phyloP scores from a whole-genome alignment of 1,140 invertebrate species.

The Apocrypta bakeri region DNA sequence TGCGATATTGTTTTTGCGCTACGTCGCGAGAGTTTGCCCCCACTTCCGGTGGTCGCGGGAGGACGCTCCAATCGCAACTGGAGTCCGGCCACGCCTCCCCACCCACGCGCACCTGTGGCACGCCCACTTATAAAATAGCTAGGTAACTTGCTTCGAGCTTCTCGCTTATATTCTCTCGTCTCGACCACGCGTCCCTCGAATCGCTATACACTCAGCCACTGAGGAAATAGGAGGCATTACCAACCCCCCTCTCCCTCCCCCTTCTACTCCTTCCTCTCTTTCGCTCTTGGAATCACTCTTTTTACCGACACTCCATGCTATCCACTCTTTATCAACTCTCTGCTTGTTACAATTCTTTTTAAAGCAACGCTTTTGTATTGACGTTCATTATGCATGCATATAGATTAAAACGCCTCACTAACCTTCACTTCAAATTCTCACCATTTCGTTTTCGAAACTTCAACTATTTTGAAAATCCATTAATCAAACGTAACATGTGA shows the following conservation, averaged over 20 bases:
- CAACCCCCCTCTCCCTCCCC: slow-evolving; percentile 22
- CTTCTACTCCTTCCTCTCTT: slow-evolving; percentile 51
- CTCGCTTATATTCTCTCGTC: neutral
- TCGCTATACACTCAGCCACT: slow-evolving; percentile 51
- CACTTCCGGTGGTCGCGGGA: slow-evolving; percentile 60
- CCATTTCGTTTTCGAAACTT: neutral
- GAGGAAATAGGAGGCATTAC: slow-evolving; percentile 18
- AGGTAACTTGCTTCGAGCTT: slow-evolving; percentile 47
- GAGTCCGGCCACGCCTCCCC: slow-evolving; percentile 64
- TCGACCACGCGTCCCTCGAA: slow-evolving; percentile 29
- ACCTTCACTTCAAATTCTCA: neutral
- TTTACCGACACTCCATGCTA: slow-evolving; percentile 53
- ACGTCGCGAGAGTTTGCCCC: slow-evolving; percentile 56
- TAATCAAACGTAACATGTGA: too few species aligned
- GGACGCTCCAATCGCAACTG: slow-evolving; percentile 61
- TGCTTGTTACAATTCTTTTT: slow-evolving; percentile 47
- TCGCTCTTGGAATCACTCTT: slow-evolving; percentile 53
- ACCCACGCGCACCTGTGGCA: slow-evolving; percentile 70
- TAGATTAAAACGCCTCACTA: neutral
- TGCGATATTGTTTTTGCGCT: slow-evolving; percentile 70
- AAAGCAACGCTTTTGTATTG: slow-evolving; percentile 36
- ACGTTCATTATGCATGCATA: slow-evolving; percentile 10
- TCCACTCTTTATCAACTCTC: slow-evolving; percentile 50
- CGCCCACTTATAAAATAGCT: slow-evolving; percentile 65
- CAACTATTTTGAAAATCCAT: too few species aligned